Evolutionary conservation across 2,797 vertebrate genomes (phyloP).

Genomic region (Gephyroberyx darwinii): DNA sequence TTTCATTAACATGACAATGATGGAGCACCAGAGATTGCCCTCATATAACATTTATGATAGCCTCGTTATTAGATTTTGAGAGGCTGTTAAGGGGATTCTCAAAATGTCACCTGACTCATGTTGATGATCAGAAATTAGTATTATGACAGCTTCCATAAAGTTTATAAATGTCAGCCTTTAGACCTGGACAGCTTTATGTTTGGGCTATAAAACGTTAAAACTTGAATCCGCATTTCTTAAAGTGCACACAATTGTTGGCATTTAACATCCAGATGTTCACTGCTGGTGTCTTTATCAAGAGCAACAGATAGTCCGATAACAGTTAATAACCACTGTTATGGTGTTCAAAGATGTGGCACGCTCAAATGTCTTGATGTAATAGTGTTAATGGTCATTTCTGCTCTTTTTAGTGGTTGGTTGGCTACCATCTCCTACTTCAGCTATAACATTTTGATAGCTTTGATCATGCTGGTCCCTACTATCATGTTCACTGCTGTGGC

Average conservation of each 20-base stretch:
- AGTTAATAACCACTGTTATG: slow-evolving; percentile 17
- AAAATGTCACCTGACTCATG: slow-evolving; percentile 72
- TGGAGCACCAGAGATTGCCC: slow-evolving; percentile 63
- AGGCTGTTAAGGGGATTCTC: slow-evolving; percentile 65
- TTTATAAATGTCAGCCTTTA: slow-evolving; percentile 74
- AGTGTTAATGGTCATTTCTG: slow-evolving; percentile 29
- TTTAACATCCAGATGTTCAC: slow-evolving; percentile 65
- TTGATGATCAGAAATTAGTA: slow-evolving; percentile 70
- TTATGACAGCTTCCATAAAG: slow-evolving; percentile 72
- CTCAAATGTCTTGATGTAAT: not conserved
- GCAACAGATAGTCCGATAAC: slow-evolving; percentile 17
- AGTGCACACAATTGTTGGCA: slow-evolving; percentile 43
- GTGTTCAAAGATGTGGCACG: not conserved
- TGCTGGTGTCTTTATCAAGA: slow-evolving; percentile 14
- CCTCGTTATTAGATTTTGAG: slow-evolving; percentile 69
- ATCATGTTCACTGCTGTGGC: slow-evolving; percentile 94
- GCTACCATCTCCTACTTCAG: slow-evolving; percentile 94
- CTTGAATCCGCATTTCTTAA: slow-evolving; percentile 44
- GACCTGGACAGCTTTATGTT: slow-evolving; percentile 42
- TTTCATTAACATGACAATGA: slow-evolving; percentile 67
- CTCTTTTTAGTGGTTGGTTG: slow-evolving; percentile 89
- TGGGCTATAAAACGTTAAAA: slow-evolving; percentile 53
- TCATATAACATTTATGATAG: slow-evolving; percentile 67
- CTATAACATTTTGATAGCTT: slow-evolving; percentile 89
- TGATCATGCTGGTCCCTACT: slow-evolving; percentile 95